Evolutionary conservation across 2,113 vertebrate genomes (phyloP).

Genomic region (Anarhynchus alexandrinus): DNA sequence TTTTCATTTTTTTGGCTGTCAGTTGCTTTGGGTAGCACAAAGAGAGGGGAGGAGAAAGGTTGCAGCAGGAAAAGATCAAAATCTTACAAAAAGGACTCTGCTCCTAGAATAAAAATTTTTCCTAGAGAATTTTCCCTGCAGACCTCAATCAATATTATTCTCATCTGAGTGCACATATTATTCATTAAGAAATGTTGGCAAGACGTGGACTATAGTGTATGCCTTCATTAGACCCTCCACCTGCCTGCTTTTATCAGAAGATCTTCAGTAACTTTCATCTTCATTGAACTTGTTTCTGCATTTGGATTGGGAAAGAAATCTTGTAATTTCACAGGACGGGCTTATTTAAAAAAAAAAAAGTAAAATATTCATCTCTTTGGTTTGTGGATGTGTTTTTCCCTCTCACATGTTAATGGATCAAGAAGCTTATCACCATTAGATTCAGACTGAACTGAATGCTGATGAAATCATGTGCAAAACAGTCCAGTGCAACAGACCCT

Average conservation of each 20-base stretch:
- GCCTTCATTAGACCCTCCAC: slow-evolving; percentile 43
- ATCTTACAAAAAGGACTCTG: slow-evolving; percentile 38
- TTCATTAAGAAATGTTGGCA: slow-evolving; percentile 57
- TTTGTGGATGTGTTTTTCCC: background rate
- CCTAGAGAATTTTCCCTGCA: slow-evolving; percentile 53
- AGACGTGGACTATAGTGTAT: slow-evolving; percentile 15
- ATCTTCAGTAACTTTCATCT: slow-evolving; percentile 33
- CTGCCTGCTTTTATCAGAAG: slow-evolving; percentile 31
- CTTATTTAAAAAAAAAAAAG: background rate
- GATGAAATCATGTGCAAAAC: background rate
- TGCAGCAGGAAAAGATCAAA: slow-evolving; percentile 58
- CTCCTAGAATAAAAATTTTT: slow-evolving; percentile 49
- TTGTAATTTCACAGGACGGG: background rate
- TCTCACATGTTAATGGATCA: background rate
- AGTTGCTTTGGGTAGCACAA: slow-evolving; percentile 53
- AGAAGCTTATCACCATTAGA: background rate
- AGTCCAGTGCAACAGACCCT: background rate
- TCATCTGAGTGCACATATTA: slow-evolving; percentile 55
- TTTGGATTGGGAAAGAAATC: background rate
- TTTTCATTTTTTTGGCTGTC: slow-evolving; percentile 55
- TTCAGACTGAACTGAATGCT: background rate
- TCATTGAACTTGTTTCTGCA: background rate
- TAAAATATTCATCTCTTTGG: background rate
- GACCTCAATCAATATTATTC: slow-evolving; percentile 65
- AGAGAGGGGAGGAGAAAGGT: slow-evolving; percentile 59